These are phyloP conservation scores for Macrophya alboannulata DNA, from an alignment of 2,888 invertebrate species.

Conservation along the genomic window DNA sequence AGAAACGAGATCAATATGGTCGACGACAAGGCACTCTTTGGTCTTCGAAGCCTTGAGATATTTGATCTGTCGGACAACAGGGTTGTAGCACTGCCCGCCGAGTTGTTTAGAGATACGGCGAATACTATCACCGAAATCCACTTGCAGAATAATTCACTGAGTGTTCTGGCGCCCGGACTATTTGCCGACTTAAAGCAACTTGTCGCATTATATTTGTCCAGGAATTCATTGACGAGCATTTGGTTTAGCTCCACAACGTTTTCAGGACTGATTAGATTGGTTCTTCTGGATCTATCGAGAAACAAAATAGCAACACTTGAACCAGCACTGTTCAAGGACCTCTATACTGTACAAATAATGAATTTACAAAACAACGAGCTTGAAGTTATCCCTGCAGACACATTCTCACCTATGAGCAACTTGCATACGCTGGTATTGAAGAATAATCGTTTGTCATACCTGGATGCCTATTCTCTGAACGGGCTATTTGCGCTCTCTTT, in stretches of 20 bases:
- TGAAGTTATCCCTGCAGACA: conserved; percentile 90
- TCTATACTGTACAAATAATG: conserved; percentile 92
- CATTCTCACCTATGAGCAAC: conserved; percentile 93
- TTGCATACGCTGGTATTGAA: conserved; percentile 92
- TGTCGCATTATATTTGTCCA: conserved; percentile 90
- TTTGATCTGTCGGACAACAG: conserved; percentile 94
- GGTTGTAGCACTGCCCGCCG: conserved; percentile 91
- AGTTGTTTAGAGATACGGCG: conserved; percentile 89
- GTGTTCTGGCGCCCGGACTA: conserved; percentile 90
- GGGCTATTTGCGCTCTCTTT: conserved; percentile 91
- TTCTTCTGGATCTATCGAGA: conserved; percentile 90
- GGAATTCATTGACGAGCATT: conserved; percentile 90
- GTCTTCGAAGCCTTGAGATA: conserved; percentile 89
- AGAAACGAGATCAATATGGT: conserved; percentile 94
- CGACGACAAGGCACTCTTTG: conserved; percentile 89
- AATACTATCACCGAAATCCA: conserved; percentile 92
- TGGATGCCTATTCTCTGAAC: conserved; percentile 91
- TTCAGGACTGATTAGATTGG: conserved; percentile 91
- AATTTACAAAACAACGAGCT: conserved; percentile 91
- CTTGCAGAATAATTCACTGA: conserved; percentile 93
- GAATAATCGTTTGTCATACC: conserved; percentile 89
- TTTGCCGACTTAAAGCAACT: conserved; percentile 92
- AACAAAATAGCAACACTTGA: conserved; percentile 90
- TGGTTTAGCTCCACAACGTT: conserved; percentile 93
- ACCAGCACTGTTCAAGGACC: conserved; percentile 90